Conservation (phyloP, 2,888 invertebrate genomes). For the Mythimna lalbum region DNA sequence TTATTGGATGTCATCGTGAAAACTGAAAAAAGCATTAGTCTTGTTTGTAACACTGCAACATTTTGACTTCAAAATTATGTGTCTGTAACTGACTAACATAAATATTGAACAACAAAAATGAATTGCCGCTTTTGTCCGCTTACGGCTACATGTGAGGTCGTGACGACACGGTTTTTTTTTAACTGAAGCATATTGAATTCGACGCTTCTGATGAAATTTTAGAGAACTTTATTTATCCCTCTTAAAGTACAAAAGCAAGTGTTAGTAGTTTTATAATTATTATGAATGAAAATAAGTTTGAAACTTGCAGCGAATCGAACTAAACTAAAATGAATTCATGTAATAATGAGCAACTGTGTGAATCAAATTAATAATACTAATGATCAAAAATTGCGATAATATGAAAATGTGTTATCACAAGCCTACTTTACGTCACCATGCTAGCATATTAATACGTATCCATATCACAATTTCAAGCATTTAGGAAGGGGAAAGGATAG, state of each 20-base stretch:
- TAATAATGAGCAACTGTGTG: background rate
- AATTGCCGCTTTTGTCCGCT: background rate
- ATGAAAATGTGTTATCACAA: conserved; percentile 78
- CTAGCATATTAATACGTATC: conserved; percentile 67
- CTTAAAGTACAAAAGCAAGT: conserved; percentile 12
- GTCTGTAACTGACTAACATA: too few species aligned
- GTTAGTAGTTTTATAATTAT: conserved; percentile 31
- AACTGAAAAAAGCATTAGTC: too few species aligned
- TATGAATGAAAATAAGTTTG: background rate
- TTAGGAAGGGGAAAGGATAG: conserved; percentile 68
- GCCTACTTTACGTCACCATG: conserved; percentile 72
- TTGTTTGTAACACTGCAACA: too few species aligned
- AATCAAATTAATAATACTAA: conserved; percentile 2
- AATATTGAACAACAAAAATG: background rate
- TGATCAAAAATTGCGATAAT: background rate
- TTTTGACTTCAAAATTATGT: too few species aligned
- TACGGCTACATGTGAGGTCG: background rate
- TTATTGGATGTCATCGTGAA: too few species aligned
- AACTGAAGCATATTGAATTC: background rate
- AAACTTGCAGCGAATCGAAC: conserved; percentile 5
- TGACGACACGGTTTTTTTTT: background rate
- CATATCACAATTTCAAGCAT: conserved; percentile 68
- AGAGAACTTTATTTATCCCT: background rate
- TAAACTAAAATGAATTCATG: background rate
- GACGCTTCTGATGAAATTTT: background rate